Evolutionary conservation across 53 echinoderm and acorn worm genomes (phyloP).

Genomic region (Holothuria leucospilota): DNA sequence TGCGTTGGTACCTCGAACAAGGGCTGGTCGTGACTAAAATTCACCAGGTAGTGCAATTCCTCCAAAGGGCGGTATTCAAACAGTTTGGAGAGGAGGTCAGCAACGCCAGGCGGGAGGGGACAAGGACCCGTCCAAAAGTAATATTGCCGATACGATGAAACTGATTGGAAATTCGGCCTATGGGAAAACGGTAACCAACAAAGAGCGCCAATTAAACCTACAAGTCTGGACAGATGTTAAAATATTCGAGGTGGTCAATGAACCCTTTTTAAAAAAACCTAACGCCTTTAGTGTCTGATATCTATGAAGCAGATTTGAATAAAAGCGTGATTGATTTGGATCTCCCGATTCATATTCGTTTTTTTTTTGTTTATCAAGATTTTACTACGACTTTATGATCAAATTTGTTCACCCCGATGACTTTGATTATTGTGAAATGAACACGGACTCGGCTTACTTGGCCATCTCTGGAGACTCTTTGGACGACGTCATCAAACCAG

Average conservation of each 20-base stretch:
- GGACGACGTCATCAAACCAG: too few relatives aligned
- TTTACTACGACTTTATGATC: neutral
- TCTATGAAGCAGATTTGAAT: neutral
- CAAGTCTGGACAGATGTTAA: too few relatives aligned
- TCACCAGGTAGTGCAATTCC: conserved; percentile 5
- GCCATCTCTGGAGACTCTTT: too few relatives aligned
- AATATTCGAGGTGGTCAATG: too few relatives aligned
- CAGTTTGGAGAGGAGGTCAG: conserved; percentile 53
- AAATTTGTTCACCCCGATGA: too few relatives aligned
- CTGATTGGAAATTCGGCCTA: conserved; percentile 67
- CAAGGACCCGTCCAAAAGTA: conserved; percentile 23
- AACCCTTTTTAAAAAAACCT: too few relatives aligned
- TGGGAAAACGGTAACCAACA: conserved; percentile 59
- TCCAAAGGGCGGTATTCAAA: neutral
- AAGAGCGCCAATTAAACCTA: neutral
- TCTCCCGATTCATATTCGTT: neutral
- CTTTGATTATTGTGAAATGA: too few relatives aligned
- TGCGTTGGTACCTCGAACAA: conserved; percentile 56
- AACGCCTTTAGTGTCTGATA: conserved; percentile 7
- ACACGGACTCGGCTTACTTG: too few relatives aligned
- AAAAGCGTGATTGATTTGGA: neutral
- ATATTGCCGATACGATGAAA: conserved; percentile 69
- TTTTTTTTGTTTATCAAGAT: conserved; percentile 2
- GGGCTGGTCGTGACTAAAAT: conserved; percentile 36
- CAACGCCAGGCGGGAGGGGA: conserved; percentile 56